A percentile compares a stretch with the other conserved stretches of the same genome.
phyloP scores from a whole-genome alignment of 1,140 invertebrate genomes.

The Caenorhabditis brenneri region DNA sequence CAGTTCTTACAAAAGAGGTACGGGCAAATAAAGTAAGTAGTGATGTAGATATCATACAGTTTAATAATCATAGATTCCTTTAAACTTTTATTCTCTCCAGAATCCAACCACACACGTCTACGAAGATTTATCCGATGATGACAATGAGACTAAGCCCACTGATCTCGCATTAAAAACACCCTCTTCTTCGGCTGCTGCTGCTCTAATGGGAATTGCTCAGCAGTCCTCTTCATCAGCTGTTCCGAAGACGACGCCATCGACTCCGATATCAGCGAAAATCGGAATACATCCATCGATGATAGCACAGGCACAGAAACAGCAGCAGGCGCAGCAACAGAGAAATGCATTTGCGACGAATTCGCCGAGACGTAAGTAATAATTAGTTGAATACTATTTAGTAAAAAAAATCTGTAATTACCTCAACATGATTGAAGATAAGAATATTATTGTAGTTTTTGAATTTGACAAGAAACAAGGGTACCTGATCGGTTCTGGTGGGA shows the following conservation, averaged over 20 bases:
- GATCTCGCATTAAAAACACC: slow-evolving; percentile 3
- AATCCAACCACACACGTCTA: background rate
- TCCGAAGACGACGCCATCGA: background rate
- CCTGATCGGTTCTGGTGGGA: no score
- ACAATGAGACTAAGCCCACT: background rate
- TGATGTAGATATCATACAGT: no score
- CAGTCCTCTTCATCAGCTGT: background rate
- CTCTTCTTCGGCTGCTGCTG: background rate
- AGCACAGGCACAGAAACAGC: background rate
- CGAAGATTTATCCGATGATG: slow-evolving; percentile 26
- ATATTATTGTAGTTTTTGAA: no score
- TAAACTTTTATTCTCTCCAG: background rate
- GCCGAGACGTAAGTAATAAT: background rate
- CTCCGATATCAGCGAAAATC: background rate
- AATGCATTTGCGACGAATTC: background rate
- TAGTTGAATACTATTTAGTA: background rate
- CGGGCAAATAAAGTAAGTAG: slow-evolving; percentile 25
- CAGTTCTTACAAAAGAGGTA: slow-evolving; percentile 13
- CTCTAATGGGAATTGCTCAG: slow-evolving; percentile 3
- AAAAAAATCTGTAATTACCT: no score
- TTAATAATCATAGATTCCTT: no score
- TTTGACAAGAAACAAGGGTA: no score
- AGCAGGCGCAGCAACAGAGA: background rate
- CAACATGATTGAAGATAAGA: no score
- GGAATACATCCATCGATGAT: slow-evolving; percentile 4